These are phyloP conservation scores for Catocala fraxini DNA, from an alignment of 2,888 invertebrate species.

Conservation along the genomic window DNA sequence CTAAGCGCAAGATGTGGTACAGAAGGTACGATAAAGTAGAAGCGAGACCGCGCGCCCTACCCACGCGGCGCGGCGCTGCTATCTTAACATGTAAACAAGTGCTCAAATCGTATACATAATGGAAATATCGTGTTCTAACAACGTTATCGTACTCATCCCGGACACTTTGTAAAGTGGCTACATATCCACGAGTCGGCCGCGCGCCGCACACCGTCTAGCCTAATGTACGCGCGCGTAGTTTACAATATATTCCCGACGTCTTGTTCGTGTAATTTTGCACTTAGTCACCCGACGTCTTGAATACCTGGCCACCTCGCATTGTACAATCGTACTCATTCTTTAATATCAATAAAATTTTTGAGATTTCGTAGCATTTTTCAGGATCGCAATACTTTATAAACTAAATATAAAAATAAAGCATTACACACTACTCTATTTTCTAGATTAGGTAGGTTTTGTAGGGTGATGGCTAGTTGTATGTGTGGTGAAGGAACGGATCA, in stretches of 20 bases:
- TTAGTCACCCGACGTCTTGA: constrained; percentile 65
- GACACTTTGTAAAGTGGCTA: constrained; percentile 86
- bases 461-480: constrained; percentile 65
- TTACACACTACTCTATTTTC: constrained; percentile 48
- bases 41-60: constrained; percentile 68
- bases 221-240: constrained; percentile 65
- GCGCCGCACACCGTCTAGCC: constrained; percentile 38
- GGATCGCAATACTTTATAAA: constrained; percentile 46
- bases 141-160: constrained; percentile 86
- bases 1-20: constrained; percentile 68
- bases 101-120: constrained; percentile 88
- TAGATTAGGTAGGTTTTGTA: constrained; percentile 50
- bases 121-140: constrained; percentile 88
- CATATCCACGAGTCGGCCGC: constrained; percentile 65
- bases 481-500: constrained; percentile 53
- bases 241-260: constrained; percentile 66
- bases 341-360: constrained; percentile 47
- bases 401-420: constrained; percentile 66
- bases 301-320: constrained; percentile 44
- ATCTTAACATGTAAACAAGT: constrained; percentile 86
- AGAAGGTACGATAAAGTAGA: constrained; percentile 56
- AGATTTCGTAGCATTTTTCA: constrained; percentile 49
- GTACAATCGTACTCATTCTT: constrained; percentile 29
- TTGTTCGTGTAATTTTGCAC: constrained; percentile 72
- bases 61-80: constrained; percentile 73